Conservation (phyloP, 2,113 vertebrate genomes). For the Chauna torquata region DNA sequence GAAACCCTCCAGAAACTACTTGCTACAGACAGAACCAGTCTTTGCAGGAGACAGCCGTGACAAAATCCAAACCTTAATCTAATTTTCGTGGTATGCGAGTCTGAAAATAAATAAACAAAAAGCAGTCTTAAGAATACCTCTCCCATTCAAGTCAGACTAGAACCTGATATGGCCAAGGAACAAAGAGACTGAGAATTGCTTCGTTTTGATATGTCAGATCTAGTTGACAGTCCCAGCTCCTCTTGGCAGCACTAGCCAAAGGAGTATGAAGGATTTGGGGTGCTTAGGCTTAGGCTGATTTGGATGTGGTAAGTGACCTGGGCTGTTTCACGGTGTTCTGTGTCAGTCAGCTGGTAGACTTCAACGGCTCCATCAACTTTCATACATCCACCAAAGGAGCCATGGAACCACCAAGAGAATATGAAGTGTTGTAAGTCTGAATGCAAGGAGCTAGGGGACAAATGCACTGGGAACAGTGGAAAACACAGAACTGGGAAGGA, state of each 20-base stretch:
- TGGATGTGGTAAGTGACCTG: neutral
- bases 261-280: neutral
- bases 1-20: slow-evolving; percentile 61
- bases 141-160: slow-evolving; percentile 51
- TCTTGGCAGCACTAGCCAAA: neutral
- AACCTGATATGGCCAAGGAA: neutral
- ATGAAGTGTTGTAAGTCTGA: neutral
- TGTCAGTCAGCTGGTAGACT: neutral
- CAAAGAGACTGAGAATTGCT: neutral
- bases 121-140: slow-evolving; percentile 26
- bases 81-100: slow-evolving; percentile 61
- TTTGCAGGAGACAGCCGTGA: slow-evolving; percentile 50
- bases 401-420: neutral
- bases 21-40: slow-evolving; percentile 53
- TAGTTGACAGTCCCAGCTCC: neutral
- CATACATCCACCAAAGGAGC: neutral
- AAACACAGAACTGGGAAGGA: neutral
- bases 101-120: slow-evolving; percentile 66
- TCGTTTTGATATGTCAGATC: neutral
- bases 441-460: neutral
- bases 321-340: neutral
- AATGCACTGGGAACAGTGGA: neutral
- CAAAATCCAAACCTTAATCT: slow-evolving; percentile 59
- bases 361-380: neutral
- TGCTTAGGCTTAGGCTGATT: neutral